Percentiles rank a stretch among this genome's conserved stretches.
Evolutionary conservation across 1,140 invertebrate genomes (phyloP).

Genomic region (Aphis gossypii): DNA sequence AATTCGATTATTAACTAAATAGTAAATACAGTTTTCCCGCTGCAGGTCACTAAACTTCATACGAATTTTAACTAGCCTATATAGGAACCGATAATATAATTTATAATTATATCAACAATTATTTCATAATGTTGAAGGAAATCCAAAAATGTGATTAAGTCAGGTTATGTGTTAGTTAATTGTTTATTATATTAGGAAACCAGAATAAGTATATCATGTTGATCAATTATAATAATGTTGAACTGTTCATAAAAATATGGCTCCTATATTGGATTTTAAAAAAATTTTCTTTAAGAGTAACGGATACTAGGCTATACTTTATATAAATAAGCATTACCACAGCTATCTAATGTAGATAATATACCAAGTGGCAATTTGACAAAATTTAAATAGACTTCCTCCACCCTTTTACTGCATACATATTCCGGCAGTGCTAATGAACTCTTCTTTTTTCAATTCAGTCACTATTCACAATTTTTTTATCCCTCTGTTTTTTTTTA

Average conservation of each 20-base stretch:
- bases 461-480: neutral
- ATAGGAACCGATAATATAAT: no score
- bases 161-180: no score
- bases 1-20: no score
- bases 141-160: no score
- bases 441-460: neutral
- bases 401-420: neutral
- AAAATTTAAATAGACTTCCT: conserved; percentile 6
- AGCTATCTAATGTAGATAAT: neutral
- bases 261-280: neutral
- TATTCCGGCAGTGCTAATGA: neutral
- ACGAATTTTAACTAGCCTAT: no score
- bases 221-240: neutral
- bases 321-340: neutral
- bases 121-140: no score
- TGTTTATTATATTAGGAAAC: no score
- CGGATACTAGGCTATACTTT: neutral
- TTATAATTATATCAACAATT: no score
- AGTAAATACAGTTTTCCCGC: no score
- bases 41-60: no score
- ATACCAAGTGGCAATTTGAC: neutral
- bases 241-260: neutral
- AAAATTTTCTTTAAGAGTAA: neutral
- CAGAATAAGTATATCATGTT: neutral
- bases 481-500: neutral